Evolutionary conservation across 2,113 vertebrate genomes (phyloP), one percentile per base, ranked within the genome.

Genomic region (Sebastes fasciatus): DNA sequence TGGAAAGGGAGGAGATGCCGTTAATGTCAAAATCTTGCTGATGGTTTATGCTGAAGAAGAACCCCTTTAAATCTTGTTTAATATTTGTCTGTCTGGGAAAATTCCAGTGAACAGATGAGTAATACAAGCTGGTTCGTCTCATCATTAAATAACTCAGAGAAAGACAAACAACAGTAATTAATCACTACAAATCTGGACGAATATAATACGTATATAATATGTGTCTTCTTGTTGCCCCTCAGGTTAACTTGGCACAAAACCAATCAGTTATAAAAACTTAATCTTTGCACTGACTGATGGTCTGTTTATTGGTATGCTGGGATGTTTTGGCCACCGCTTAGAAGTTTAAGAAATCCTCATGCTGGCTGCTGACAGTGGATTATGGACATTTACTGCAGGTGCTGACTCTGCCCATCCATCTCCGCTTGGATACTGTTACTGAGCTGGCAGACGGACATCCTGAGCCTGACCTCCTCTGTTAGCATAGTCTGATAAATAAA

Each of bases 331-430:
- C 42, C 23, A 4, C 54, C 49, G 42, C 58, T 68, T 2, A 7
- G 21, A 69, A 46, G 60, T 69, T 68, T 48, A 62, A 40, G 65
- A 68, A 79, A 66, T 68, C 64, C 60, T 67, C 58, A 16, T 40
- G 48, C 80, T 63, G 52, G 66, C 58, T 81, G 83, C 69, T 89
- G 75, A 84, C 83, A 85, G 76, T 60, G 40, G 76, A 76, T 78
- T 92, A 92, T 79, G 88, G 68, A 82, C 82, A 79, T 89, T 74
- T 73, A 79, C 93, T 92, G 80, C 61, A 23, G 65, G 95, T 82
- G 95, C 94, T 95, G 96, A 96, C 94, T 89, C 91, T 90, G 95
- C 94, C 93, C 91, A 83, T 74, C 88, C 60, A 55, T 78, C 80
- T 82, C 63, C 4, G 55, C n/a, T 19, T 13, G 62, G 85, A 74